Evolutionary conservation across 2,888 invertebrate genomes (phyloP).

Genomic region (Apotomis turbidana): DNA sequence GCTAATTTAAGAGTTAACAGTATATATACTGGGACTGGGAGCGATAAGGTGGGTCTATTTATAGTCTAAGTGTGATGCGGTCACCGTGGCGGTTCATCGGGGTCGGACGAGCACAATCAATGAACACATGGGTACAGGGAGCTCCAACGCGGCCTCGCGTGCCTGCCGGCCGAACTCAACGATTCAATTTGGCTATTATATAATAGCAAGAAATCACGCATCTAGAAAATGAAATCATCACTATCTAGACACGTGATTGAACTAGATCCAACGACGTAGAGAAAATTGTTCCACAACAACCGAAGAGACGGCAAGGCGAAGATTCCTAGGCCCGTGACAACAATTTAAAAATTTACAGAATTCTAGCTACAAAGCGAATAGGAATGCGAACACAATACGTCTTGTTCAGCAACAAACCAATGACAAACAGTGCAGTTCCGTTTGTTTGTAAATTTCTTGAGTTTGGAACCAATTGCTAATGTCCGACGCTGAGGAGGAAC

Average conservation of each 20-base stretch:
- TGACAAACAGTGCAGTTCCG: background rate
- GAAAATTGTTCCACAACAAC: slow-evolving; percentile 4
- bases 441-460: slow-evolving; percentile 10
- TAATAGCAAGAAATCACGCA: slow-evolving; percentile 52
- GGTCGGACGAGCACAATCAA: slow-evolving; percentile 54
- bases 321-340: no score
- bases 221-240: slow-evolving; percentile 35
- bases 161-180: slow-evolving; percentile 51
- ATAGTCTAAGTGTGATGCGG: slow-evolving; percentile 42
- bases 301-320: background rate
- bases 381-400: slow-evolving; percentile 3
- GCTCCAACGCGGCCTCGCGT: slow-evolving; percentile 57
- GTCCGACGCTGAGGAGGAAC: background rate
- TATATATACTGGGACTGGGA: slow-evolving; percentile 6
- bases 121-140: slow-evolving; percentile 50
- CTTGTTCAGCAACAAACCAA: background rate
- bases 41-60: slow-evolving; percentile 35
- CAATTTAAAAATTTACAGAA: background rate
- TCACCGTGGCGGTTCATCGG: slow-evolving; percentile 47
- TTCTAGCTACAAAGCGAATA: background rate
- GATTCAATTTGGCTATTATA: slow-evolving; percentile 51
- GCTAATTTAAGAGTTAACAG: slow-evolving; percentile 24
- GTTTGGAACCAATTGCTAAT: background rate
- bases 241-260: slow-evolving; percentile 30
- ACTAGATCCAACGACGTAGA: slow-evolving; percentile 34